Base-by-base conservation (phyloP, 1,140 invertebrate species). In the Phortica variegata region DNA sequence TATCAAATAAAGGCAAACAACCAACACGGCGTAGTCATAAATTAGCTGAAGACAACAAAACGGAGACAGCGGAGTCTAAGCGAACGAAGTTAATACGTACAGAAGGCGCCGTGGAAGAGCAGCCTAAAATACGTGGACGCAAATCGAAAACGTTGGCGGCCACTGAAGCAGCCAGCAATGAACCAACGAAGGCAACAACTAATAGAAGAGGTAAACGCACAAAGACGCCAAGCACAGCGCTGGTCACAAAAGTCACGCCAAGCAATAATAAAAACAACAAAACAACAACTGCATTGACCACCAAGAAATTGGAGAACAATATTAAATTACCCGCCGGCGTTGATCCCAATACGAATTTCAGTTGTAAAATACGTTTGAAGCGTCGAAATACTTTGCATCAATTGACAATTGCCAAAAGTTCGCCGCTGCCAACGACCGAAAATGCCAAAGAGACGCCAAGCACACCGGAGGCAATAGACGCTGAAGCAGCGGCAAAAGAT, bases 311-410 rank as follows among this genome's bases (percentile, higher is more conserved):
- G 65, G 56, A 79, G 54, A 17, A 59, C 60, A 79, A 62, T 20
- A 69, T 73, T 2, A 73, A 70, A 34, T 34, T 73, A 5, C 70
- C 70, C 1, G 70, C 70, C 8, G 70, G 70, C 10, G 41, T 73
- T 6, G 70, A 73, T 56, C 70, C 70, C 3, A 73, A 73, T 26
- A 70, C 61, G 1, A 73, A 73, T 36, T 72, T 73, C 6, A 73
- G 70, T 26, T 74, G 70, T 49, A 60, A 74, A 56, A 73, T 74
- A 13, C 63, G 71, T 5, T 42, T 74, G 5, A 74, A 74, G 32
- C 54, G 71, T 0, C 60, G 62, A 1, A 68, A 60, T 20, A 60
- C 60, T n/a, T 31, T 72, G 10, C 43, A 40, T 23, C 31, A 13
- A 5, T 15, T 43, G 5, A 6, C 13, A 38, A 38, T 26, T 56